Evolutionary conservation across 1,140 invertebrate species (phyloP), one percentile per base, ranked within the genome.

Genomic region (Battus philenor): DNA sequence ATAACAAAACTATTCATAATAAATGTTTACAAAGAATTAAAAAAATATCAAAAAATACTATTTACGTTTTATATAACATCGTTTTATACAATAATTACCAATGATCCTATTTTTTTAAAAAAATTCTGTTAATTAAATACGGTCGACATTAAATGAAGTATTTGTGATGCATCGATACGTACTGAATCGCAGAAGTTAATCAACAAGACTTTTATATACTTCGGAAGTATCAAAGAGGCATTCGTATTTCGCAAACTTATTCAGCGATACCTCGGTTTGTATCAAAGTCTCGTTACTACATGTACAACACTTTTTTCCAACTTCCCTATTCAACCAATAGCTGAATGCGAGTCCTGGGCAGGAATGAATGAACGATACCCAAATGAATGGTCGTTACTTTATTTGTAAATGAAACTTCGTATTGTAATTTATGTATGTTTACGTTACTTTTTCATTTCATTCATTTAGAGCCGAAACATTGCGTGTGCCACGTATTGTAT

Each of bases 201-300:
- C 68, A 77, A 69, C 59, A 68, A 64, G 66, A 70, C 71, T 65
- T 68, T 65, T 60, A 62, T 72, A 74, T 59, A 7, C 68, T 58
- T 54, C 36, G 50, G 48, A 63, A 73, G 62, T 69, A 74, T 77
- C 68, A 76, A 71, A 71, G 68, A 55, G 60, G 70, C 54, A 60
- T 54, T 59, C 52, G 53, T 50, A 59, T 53, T 63, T 54, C 33
- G 57, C 58, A 60, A 70, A 70, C 59, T 72, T 68, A 55, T 54
- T 54, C 17, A 30, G 41, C 48, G 50, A 54, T 61, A 16, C 30
- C 54, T 59, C 54, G 54, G 56, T 67, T 59, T 66, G 1, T 16
- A 32, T 48, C 47, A 30, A 58, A 70, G 45, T 62, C 47, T 17
- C 47, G 41, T 60, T 59, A 56, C 54, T 59, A 47, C 50, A 50